phyloP scores from a whole-genome alignment of 2,113 vertebrate species.

The Chitala chitala region DNA sequence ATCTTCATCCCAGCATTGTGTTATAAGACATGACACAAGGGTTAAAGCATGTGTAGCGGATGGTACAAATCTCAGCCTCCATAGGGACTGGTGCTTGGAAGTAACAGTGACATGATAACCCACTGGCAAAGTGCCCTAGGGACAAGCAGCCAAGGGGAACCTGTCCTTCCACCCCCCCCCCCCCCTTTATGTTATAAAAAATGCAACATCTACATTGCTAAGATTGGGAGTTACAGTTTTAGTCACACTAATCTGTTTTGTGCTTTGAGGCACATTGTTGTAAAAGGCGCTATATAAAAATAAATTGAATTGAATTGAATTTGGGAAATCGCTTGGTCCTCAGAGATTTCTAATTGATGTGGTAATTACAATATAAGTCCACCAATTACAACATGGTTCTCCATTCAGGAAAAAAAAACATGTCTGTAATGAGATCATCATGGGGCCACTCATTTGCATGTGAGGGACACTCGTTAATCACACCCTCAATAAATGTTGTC shows the following conservation, averaged over 20 bases:
- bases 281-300: no score
- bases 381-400: background rate
- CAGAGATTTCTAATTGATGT: no score
- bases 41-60: no score
- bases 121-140: background rate
- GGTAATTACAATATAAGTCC: constrained; percentile 15
- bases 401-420: background rate
- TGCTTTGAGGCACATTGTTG: no score
- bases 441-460: constrained; percentile 16
- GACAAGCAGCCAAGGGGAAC: background rate
- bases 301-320: no score
- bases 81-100: background rate
- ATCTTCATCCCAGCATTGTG: background rate
- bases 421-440: background rate
- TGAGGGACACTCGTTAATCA: background rate
- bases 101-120: background rate
- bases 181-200: background rate
- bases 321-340: no score
- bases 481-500: background rate
- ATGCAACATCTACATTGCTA: constrained; percentile 7
- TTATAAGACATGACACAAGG: background rate
- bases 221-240: background rate
- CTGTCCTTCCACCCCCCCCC: background rate
- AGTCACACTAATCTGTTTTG: constrained; percentile 1
- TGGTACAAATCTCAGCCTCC: no score